A percentile compares a stretch with the other conserved stretches of the same genome.
phyloP scores from a whole-genome alignment of 2,888 invertebrate genomes.

The Tillus elongatus region DNA sequence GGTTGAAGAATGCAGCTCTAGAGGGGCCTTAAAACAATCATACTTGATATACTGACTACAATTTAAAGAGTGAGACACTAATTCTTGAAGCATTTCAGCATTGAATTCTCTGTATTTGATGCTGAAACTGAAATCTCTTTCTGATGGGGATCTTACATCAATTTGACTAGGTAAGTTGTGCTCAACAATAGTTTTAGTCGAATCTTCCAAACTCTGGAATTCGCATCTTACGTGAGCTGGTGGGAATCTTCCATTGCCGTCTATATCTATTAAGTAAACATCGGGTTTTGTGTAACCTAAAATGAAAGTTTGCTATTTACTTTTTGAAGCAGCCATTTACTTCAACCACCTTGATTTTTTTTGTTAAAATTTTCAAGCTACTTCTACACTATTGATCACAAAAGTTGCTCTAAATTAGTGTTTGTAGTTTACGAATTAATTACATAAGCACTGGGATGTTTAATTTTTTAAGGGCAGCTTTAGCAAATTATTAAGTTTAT shows the following conservation, averaged over 20 bases:
- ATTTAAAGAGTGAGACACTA: conserved; percentile 80
- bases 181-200: conserved; percentile 80
- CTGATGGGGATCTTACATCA: conserved; percentile 70
- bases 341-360: no score
- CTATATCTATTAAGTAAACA: conserved; percentile 87
- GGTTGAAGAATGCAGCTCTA: conserved; percentile 78
- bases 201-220: conserved; percentile 78
- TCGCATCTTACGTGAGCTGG: conserved; percentile 89
- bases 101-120: conserved; percentile 84
- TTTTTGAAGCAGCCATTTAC: no score
- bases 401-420: no score
- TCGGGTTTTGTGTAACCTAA: conserved; percentile 75
- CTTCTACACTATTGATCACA: no score
- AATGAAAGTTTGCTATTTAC: conserved; percentile 12
- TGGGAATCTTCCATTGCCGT: conserved; percentile 86
- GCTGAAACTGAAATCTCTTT: conserved; percentile 73
- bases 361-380: no score
- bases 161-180: conserved; percentile 87
- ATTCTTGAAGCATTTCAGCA: conserved; percentile 82
- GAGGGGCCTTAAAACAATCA: conserved; percentile 80
- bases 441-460: no score
- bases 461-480: no score
- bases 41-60: conserved; percentile 86
- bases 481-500: no score
- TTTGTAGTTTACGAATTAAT: no score